Evolutionary conservation across 37 sponge, comb jelly and placozoan genomes (phyloP), one percentile per base, ranked within the genome.

Genomic region (Halichondria panicea): DNA sequence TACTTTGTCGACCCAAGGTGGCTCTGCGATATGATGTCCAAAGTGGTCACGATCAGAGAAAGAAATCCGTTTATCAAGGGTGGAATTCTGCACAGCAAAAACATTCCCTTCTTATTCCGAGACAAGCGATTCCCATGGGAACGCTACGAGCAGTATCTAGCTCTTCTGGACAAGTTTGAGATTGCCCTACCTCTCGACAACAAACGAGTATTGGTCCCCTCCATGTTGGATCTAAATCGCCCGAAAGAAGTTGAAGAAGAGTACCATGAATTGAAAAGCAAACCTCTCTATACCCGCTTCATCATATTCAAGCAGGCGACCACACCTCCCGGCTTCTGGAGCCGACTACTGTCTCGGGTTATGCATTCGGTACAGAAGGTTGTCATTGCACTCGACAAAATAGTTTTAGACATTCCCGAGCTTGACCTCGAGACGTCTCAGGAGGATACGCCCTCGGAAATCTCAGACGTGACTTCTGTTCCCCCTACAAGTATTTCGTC

Each of bases 11-110:
- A 91, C 42, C 92, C 92, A 11, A 67, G 67, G 36, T 91, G 92
- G 92, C 74, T 91, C n/a, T 86, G 89, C 59, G 79, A 93, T 55
- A 76, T 93, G 84, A 93, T 93, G 84, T 81, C 90, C n/a, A 84
- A 77, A 9, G 56, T 93, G 8, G 80, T 90, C 34, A 89, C 90
- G 1, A 77, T 93, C 58, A 70, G 72, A n/a, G 87, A 87, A 70
- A 76, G 70, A 66, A 93, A 88, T 67, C 83, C 83, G 15, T 90
- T 73, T 42, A 50, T 90, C 18, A 70, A 55, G 27, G 62, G 77
- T 39, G 92, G 92, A 18, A 88, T 88, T 45, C 75, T 88, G 19
- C 24, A 41, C 33, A 45, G 42, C 53, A 63, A 70, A 37, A 34
- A 78, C 9, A 63, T 87, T 22, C 72, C 88, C 8, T 50, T 81